A percentile compares a stretch with the other conserved stretches of the same genome.
Conservation (phyloP, 2,888 invertebrate genomes). For the Coenonympha glycerion region DNA sequence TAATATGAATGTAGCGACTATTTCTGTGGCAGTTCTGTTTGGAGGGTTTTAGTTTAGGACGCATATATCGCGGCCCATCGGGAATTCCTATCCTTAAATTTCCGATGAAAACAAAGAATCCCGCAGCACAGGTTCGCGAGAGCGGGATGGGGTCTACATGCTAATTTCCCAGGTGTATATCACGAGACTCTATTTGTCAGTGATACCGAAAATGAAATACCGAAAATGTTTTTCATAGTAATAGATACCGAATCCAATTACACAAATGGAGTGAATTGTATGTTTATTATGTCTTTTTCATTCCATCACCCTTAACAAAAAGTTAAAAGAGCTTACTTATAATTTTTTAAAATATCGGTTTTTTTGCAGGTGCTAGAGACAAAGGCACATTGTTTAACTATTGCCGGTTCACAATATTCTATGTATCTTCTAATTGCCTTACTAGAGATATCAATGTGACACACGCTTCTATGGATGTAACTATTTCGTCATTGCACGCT, state of each 20-base stretch:
- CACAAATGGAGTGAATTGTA: neutral
- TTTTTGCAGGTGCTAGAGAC: slow-evolving; percentile 19
- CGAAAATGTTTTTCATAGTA: slow-evolving; percentile 24
- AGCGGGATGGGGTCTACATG: slow-evolving; percentile 72
- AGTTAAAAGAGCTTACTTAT: neutral
- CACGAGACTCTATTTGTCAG: slow-evolving; percentile 58
- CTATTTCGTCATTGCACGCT: no score
- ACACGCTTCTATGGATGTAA: no score
- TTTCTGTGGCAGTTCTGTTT: slow-evolving; percentile 8
- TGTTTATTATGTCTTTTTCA: no score
- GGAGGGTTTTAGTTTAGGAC: slow-evolving; percentile 24
- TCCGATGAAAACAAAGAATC: slow-evolving; percentile 71
- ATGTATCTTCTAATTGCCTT: no score
- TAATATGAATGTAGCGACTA: slow-evolving; percentile 1
- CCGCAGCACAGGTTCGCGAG: slow-evolving; percentile 60
- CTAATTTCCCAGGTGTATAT: slow-evolving; percentile 73
- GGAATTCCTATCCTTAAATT: slow-evolving; percentile 64
- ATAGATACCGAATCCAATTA: slow-evolving; percentile 10
- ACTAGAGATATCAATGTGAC: no score
- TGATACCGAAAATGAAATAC: slow-evolving; percentile 53
- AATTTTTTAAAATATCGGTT: slow-evolving; percentile 1
- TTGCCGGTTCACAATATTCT: no score
- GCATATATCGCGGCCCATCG: slow-evolving; percentile 42
- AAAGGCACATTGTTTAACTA: slow-evolving; percentile 42
- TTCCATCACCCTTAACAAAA: no score